These are phyloP conservation scores for Nematopogon swammerdamellus DNA, from an alignment of 2,888 invertebrate species.

Conservation along the genomic window DNA sequence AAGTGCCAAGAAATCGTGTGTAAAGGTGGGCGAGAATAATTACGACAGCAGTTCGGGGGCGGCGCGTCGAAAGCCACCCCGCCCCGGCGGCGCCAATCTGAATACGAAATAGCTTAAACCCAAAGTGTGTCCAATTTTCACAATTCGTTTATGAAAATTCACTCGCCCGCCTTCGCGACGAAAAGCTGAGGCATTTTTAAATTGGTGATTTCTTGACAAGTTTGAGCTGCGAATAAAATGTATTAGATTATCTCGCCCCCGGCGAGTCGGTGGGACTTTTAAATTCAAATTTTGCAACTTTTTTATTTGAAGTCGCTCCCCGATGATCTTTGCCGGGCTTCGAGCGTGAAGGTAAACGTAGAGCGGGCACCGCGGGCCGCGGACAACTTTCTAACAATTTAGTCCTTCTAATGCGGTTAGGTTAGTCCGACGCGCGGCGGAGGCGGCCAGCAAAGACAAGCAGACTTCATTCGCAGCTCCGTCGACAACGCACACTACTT, in stretches of 20 bases:
- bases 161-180: background rate
- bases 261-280: background rate
- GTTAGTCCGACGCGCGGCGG: too few relatives aligned
- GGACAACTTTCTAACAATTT: too few relatives aligned
- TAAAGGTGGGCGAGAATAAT: slow-evolving; percentile 47
- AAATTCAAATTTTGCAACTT: background rate
- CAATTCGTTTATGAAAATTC: slow-evolving; percentile 27
- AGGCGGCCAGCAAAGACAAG: too few relatives aligned
- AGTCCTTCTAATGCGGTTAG: too few relatives aligned
- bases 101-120: background rate
- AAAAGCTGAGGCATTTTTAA: background rate
- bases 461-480: too few relatives aligned
- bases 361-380: background rate
- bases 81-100: slow-evolving; percentile 1
- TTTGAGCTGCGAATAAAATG: background rate
- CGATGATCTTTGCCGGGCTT: background rate
- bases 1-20: slow-evolving; percentile 55
- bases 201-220: background rate
- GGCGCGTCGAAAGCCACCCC: slow-evolving; percentile 24
- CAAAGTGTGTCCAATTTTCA: slow-evolving; percentile 14
- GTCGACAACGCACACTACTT: too few relatives aligned
- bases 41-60: slow-evolving; percentile 36
- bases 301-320: background rate
- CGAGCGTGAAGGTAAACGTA: background rate
- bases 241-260: background rate